A percentile compares a stretch with the other conserved stretches of the same genome.
phyloP scores from a whole-genome alignment of 2,888 invertebrate species.

The Drosophila peninsularis region DNA sequence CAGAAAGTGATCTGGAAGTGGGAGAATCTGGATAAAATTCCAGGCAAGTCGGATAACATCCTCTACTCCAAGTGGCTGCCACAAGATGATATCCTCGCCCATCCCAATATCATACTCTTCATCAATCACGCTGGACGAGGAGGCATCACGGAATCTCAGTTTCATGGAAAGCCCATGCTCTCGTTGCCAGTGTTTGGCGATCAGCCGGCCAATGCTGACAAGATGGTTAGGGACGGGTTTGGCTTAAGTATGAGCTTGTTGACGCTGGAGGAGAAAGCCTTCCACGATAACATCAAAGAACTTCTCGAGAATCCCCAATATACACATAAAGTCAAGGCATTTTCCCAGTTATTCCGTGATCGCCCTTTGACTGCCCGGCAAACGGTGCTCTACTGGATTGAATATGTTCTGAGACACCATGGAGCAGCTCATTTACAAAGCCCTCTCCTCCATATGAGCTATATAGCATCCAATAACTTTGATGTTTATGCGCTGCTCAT shows the following conservation, averaged over 20 bases:
- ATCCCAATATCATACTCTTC: slow-evolving; percentile 87
- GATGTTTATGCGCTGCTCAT: slow-evolving; percentile 82
- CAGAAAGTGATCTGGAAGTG: slow-evolving; percentile 89
- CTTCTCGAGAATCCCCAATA: slow-evolving; percentile 67
- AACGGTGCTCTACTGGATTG: slow-evolving; percentile 86
- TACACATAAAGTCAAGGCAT: slow-evolving; percentile 77
- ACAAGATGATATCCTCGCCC: slow-evolving; percentile 88
- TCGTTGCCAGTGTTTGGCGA: slow-evolving; percentile 82
- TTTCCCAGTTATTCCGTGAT: slow-evolving; percentile 86
- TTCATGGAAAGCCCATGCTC: slow-evolving; percentile 86
- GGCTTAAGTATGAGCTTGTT: slow-evolving; percentile 63
- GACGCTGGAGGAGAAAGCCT: slow-evolving; percentile 48
- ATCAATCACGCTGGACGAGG: slow-evolving; percentile 89
- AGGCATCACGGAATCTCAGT: slow-evolving; percentile 87
- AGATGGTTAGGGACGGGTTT: slow-evolving; percentile 69
- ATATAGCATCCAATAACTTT: slow-evolving; percentile 84
- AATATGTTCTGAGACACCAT: slow-evolving; percentile 86
- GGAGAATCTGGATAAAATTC: slow-evolving; percentile 86
- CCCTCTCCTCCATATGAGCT: slow-evolving; percentile 84
- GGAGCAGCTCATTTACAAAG: slow-evolving; percentile 86
- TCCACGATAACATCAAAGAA: slow-evolving; percentile 51
- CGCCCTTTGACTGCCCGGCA: slow-evolving; percentile 85
- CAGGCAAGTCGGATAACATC: slow-evolving; percentile 84
- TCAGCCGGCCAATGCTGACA: slow-evolving; percentile 73
- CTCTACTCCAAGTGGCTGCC: slow-evolving; percentile 88